Percentiles rank a stretch among this genome's conserved stretches.
phyloP scores from a whole-genome alignment of 2,888 invertebrate genomes.

The Aplocera efformata region DNA sequence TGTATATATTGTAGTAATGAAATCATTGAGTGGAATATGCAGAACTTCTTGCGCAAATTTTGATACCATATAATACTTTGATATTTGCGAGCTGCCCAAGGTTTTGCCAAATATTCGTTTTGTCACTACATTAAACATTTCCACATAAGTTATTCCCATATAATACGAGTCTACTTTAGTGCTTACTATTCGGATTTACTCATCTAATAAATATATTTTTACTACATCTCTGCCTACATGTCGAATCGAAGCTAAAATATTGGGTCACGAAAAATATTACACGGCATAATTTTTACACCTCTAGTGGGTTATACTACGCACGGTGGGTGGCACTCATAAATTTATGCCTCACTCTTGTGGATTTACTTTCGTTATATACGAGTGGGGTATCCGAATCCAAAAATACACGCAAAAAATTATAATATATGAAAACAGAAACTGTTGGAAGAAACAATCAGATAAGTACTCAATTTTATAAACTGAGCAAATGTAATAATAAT shows the following conservation, averaged over 20 bases:
- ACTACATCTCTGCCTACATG: neutral
- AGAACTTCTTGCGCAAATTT: conserved; percentile 2
- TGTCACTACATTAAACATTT: neutral
- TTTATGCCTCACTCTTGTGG: no score
- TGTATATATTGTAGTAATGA: no score
- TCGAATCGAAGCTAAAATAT: conserved; percentile 8
- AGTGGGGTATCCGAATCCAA: neutral
- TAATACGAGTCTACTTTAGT: neutral
- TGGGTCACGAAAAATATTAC: conserved; percentile 10
- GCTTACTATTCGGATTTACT: neutral
- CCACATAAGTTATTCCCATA: neutral
- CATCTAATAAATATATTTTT: neutral
- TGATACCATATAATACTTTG: no score
- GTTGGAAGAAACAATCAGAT: no score
- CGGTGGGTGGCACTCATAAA: conserved; percentile 4
- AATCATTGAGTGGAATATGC: no score
- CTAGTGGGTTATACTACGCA: conserved; percentile 6
- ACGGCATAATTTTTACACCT: conserved; percentile 8
- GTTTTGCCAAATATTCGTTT: neutral
- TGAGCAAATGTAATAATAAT: no score
- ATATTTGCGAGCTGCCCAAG: no score
- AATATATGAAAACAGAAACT: no score
- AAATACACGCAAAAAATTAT: no score
- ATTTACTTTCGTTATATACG: no score
- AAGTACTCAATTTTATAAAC: no score